Conservation (phyloP, 92 coral and sea anemone genomes). For the Palythoa heliodiscus region DNA sequence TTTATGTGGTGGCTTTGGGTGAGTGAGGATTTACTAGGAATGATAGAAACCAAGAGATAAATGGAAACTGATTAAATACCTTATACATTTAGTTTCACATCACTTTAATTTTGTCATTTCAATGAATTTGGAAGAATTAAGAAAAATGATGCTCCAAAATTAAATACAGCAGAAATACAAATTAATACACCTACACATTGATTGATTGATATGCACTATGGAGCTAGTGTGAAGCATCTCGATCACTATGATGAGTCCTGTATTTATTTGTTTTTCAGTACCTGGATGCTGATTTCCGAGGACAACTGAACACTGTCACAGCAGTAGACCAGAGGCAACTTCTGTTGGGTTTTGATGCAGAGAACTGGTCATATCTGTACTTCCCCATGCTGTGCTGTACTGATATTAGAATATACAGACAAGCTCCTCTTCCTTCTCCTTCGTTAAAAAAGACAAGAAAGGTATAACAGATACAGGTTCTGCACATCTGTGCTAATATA, state of each 20-base stretch:
- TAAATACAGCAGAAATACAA: no score
- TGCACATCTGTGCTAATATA: no score
- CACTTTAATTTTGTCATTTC: no score
- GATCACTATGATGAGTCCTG: neutral
- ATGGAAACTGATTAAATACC: no score
- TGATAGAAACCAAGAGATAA: no score
- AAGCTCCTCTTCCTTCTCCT: conserved; percentile 70
- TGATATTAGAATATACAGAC: conserved; percentile 88
- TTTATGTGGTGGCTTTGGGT: no score
- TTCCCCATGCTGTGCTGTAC: conserved; percentile 88
- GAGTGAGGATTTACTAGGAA: no score
- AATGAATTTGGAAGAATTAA: no score
- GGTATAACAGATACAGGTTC: neutral
- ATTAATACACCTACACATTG: no score
- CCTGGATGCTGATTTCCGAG: conserved; percentile 88
- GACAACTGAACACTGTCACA: conserved; percentile 68
- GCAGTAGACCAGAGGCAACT: conserved; percentile 81
- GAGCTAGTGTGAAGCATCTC: neutral
- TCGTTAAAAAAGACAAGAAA: conserved; percentile 59
- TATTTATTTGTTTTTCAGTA: conserved; percentile 55
- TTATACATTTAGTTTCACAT: no score
- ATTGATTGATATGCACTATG: no score
- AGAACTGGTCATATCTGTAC: conserved; percentile 76
- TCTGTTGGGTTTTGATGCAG: conserved; percentile 77
- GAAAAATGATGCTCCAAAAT: no score